Conservation (phyloP, 2,113 vertebrate genomes). For the Cavia porcellus region DNA sequence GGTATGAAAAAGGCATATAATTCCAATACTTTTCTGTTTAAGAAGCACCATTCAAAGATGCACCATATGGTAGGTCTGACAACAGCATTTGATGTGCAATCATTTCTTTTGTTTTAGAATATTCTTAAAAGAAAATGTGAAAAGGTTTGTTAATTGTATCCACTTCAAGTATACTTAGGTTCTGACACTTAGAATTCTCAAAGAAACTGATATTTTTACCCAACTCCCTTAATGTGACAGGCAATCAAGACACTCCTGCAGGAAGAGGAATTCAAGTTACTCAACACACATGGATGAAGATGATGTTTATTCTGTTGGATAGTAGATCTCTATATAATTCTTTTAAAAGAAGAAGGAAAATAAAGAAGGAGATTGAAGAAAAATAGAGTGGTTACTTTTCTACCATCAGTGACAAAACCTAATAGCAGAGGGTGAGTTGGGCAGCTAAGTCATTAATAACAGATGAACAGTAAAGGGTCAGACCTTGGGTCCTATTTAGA, state of each 20-base stretch:
- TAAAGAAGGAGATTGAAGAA: slow-evolving; percentile 13
- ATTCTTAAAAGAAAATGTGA: slow-evolving; percentile 11
- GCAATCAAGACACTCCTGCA: background rate
- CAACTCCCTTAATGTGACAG: background rate
- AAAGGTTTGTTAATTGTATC: background rate
- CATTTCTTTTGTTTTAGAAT: slow-evolving; percentile 44
- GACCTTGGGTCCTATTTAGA: background rate
- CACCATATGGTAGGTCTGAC: background rate
- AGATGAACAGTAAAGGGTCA: background rate
- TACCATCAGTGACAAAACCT: background rate
- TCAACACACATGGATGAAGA: background rate
- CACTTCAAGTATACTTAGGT: slow-evolving; percentile 12
- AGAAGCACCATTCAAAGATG: background rate
- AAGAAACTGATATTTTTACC: slow-evolving; percentile 37
- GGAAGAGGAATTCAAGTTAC: background rate
- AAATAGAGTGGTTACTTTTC: background rate
- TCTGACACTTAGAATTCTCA: slow-evolving; percentile 16
- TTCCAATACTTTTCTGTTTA: background rate
- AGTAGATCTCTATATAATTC: slow-evolving; percentile 7
- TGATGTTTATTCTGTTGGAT: slow-evolving; percentile 43
- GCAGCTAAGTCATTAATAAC: background rate
- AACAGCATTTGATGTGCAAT: background rate
- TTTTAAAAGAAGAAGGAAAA: slow-evolving; percentile 54
- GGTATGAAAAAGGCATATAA: background rate
- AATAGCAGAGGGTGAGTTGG: background rate